Percentiles rank a stretch among this genome's conserved stretches.
Conservation (phyloP, 1,140 invertebrate species). For the Agraylea sexmaculata region DNA sequence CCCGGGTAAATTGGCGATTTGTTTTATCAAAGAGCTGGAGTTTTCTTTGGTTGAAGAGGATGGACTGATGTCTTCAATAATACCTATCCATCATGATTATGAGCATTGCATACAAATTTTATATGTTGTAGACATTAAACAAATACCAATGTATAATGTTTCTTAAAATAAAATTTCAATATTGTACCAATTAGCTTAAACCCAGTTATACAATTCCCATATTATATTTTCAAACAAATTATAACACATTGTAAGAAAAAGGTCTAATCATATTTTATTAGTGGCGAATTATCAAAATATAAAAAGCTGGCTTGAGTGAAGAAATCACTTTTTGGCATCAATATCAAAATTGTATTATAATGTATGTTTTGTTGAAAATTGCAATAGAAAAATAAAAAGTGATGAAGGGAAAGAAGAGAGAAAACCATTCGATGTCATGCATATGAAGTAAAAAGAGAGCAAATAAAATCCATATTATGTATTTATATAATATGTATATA, state of each 20-base stretch:
- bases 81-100: slow-evolving; percentile 13
- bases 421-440: slow-evolving; percentile 20
- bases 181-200: too few relatives aligned
- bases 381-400: slow-evolving; percentile 7
- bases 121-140: too few relatives aligned
- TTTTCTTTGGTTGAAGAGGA: slow-evolving; percentile 44
- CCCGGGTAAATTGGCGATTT: slow-evolving; percentile 50
- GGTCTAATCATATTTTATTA: not conserved
- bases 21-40: slow-evolving; percentile 51
- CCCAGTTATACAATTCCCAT: too few relatives aligned
- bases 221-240: too few relatives aligned
- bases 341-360: slow-evolving; percentile 7
- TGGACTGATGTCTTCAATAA: slow-evolving; percentile 36
- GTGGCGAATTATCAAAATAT: not conserved
- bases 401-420: slow-evolving; percentile 18
- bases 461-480: slow-evolving; percentile 10
- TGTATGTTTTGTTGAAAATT: slow-evolving; percentile 12
- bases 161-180: too few relatives aligned
- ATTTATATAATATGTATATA: slow-evolving; percentile 11
- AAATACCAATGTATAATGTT: too few relatives aligned
- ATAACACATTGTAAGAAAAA: not conserved
- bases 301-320: not conserved
- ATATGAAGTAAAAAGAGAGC: slow-evolving; percentile 9
- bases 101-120: too few relatives aligned
- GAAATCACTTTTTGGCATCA: slow-evolving; percentile 9